Evolutionary conservation across 2,797 vertebrate species (phyloP), one percentile per base, ranked within the genome.

Genomic region (Stomatorhinus walkeri): DNA sequence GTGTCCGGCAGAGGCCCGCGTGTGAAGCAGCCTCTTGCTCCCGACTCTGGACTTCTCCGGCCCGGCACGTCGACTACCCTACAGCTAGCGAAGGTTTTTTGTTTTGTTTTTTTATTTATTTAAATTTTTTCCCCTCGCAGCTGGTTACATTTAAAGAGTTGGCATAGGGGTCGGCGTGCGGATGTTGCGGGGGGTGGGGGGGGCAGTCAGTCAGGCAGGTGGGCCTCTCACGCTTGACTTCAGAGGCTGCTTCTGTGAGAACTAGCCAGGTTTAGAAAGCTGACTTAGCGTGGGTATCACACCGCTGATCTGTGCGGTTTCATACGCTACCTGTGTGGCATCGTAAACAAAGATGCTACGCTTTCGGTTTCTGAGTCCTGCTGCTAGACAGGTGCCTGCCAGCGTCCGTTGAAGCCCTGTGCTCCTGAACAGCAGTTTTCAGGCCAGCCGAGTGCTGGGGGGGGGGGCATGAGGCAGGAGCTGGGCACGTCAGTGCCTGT

Each of bases 1-100:
- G 91, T 93, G 93, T 93, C 93, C 93, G 93, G n/a, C 56, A 61
- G 92, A 92, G 40, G 90, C 76, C 89, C 90, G 88, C 93, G 89
- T 91, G 85, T 48, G 76, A 90, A 49, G 72, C 89, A 89, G 49
- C 91, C 92, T 90, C 91, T 96, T 95, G 95, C 91, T 95, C 91
- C 93, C 93, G 48, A 85, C 91, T 81, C 90, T 92, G 1, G 36
- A 90, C 64, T 61, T 68, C 90, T 91, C 93, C 0, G 64, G 90
- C 19, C 28, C 28, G 28, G 28, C 1, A 32, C 28, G 1, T 32
- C 28, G 28, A 32, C 28, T 32, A 32, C 28, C 28, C 28, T 32
- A 32, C 28, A 32, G 28, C 28, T 32, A n/a, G n/a, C n/a, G n/a
- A n/a, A n/a, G n/a, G n/a, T n/a, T n/a, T 51, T 51, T 1, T 49